These are phyloP conservation scores for Copidosoma aretas DNA, from an alignment of 2,888 invertebrate species.

Conservation along the genomic window DNA sequence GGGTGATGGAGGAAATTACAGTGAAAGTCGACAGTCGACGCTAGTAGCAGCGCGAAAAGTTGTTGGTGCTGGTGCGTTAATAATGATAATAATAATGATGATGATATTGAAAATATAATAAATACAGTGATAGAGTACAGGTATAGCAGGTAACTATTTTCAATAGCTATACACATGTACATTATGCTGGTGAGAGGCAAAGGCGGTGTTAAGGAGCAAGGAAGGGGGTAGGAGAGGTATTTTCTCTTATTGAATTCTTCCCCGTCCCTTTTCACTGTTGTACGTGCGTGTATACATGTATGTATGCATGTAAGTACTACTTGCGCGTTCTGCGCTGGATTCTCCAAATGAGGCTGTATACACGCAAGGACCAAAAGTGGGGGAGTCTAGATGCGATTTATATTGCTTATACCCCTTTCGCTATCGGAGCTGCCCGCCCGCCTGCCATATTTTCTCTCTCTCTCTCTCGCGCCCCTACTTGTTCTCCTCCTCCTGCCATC, in stretches of 20 bases:
- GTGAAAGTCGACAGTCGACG: no score
- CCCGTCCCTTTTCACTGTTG: background rate
- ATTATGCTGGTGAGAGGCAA: background rate
- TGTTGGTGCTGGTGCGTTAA: no score
- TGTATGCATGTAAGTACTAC: no score
- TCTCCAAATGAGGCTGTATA: slow-evolving; percentile 39
- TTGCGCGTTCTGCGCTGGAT: no score
- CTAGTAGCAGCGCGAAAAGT: no score
- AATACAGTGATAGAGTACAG: no score
- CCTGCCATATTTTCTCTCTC: background rate
- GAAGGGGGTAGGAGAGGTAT: slow-evolving; percentile 6
- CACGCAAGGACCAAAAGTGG: background rate
- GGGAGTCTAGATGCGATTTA: slow-evolving; percentile 37
- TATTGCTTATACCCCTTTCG: slow-evolving; percentile 49
- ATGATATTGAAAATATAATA: no score
- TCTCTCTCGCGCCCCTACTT: background rate
- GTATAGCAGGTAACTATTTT: no score
- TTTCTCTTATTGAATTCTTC: slow-evolving; percentile 41
- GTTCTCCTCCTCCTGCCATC: background rate
- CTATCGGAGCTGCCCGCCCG: slow-evolving; percentile 13
- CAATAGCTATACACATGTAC: no score
- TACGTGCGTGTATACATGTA: no score
- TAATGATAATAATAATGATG: no score
- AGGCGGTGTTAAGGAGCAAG: slow-evolving; percentile 2
- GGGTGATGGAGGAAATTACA: no score